Evolutionary conservation across 1,140 invertebrate species (phyloP).

Genomic region (Macrobrachium rosenbergii): DNA sequence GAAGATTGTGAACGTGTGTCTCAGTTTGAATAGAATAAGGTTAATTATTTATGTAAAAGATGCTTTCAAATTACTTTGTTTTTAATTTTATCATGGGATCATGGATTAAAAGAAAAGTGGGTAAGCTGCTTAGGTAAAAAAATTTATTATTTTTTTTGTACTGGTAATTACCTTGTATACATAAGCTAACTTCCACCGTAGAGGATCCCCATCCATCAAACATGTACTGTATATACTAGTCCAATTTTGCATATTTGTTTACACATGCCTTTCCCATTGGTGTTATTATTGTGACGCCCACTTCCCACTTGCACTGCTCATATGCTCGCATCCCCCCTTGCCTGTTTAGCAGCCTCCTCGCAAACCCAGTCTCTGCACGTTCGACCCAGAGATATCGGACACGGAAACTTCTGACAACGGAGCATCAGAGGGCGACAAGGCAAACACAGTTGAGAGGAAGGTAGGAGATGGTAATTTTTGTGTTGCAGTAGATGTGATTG

Average conservation of each 20-base stretch:
- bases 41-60: too few relatives aligned
- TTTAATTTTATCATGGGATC: too few relatives aligned
- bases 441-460: slow-evolving; percentile 82
- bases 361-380: slow-evolving; percentile 74
- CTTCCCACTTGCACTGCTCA: slow-evolving; percentile 25
- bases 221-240: slow-evolving; percentile 29
- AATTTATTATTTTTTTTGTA: too few relatives aligned
- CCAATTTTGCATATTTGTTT: slow-evolving; percentile 7
- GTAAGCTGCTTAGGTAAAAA: too few relatives aligned
- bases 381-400: slow-evolving; percentile 79
- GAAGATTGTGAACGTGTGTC: too few relatives aligned
- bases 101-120: too few relatives aligned
- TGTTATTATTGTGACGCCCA: slow-evolving; percentile 19
- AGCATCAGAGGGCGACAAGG: slow-evolving; percentile 81
- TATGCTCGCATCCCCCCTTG: slow-evolving; percentile 30
- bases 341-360: slow-evolving; percentile 63
- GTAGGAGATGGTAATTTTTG: slow-evolving; percentile 37
- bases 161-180: too few relatives aligned
- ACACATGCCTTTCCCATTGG: slow-evolving; percentile 21
- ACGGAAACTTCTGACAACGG: slow-evolving; percentile 81
- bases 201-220: too few relatives aligned
- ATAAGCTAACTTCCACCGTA: too few relatives aligned
- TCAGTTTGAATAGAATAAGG: too few relatives aligned
- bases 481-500: neutral
- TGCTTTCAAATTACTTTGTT: too few relatives aligned